Conservation (phyloP, 2,888 invertebrate genomes). For the Steromphala cineraria region DNA sequence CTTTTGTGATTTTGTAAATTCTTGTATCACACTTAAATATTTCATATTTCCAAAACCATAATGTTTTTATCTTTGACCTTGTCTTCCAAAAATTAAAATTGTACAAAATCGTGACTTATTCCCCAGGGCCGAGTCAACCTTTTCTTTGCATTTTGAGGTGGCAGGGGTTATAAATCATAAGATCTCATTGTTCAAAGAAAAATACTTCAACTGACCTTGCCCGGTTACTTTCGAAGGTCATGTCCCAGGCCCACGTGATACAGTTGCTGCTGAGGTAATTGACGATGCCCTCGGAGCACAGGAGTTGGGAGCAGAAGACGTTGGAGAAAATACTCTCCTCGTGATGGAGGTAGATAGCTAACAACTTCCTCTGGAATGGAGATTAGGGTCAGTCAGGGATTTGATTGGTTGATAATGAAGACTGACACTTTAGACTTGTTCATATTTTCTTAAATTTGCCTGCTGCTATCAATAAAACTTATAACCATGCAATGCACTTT, state of each 20-base stretch:
- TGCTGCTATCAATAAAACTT: no score
- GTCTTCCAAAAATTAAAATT: no score
- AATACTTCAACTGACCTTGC: conserved; percentile 79
- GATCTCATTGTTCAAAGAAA: no score
- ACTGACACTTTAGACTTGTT: not conserved
- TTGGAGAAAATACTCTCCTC: conserved; percentile 95
- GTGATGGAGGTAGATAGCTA: conserved; percentile 97
- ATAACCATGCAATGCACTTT: no score
- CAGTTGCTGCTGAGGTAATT: conserved; percentile 93
- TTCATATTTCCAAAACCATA: no score
- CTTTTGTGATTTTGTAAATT: no score
- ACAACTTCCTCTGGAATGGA: conserved; percentile 86
- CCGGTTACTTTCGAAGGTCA: conserved; percentile 91
- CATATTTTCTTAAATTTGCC: not conserved
- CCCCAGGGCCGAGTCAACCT: no score
- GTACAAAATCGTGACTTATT: no score
- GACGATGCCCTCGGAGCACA: conserved; percentile 93
- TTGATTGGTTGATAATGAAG: not conserved
- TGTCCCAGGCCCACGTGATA: conserved; percentile 97
- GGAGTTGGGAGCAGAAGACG: conserved; percentile 95
- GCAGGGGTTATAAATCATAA: no score
- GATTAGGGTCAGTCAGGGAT: not conserved
- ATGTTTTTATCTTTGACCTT: no score
- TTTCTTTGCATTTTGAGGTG: no score
- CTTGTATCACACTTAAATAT: no score